Evolutionary conservation across 2,888 invertebrate genomes (phyloP), one percentile per base, ranked within the genome.

Genomic region (Eupithecia inturbata): DNA sequence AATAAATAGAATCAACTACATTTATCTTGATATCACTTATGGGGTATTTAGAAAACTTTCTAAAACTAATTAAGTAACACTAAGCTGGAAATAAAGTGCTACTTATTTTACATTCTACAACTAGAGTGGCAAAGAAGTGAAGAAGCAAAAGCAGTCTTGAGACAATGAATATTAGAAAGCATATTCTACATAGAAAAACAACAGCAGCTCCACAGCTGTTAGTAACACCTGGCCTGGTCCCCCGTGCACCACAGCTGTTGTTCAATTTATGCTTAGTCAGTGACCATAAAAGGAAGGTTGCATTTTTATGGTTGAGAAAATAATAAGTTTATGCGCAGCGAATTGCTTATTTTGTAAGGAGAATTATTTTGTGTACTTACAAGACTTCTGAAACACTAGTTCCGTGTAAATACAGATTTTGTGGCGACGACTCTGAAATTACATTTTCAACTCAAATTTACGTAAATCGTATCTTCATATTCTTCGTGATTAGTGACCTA

Each of bases 251-350:
- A 64, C 36, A 64, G 64, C 33, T 64, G 33, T 64, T 36, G 41
- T 64, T 39, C 19, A 33, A 64, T 64, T 73, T 68, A 67, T 77
- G 77, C 77, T 78, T 77, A 76, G 78, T 78, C 79, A 80, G 77
- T 68, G 22, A 26, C 78, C 78, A 49, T 79, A 14, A 45, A 64
- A n/a, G 69, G 67, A 19, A 60, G 62, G 62, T 41, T 14, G 66
- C 67, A 62, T 62, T 36, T 31, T 31, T 19, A 45, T 5, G 26
- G 1, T 62, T 60, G 28, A 60, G 16, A 14, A n/a, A 16, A 10
- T 26, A 16, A 6, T 60, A 31, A 2, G 9, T 31, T 31, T 31
- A 22, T 31, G 26, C 49, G 14, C 5, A 26, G 14, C 5, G 5
- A 53, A 57, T 57, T 26, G 26, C 12, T 26, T 26, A 26, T 26